Percentiles rank a stretch among this genome's conserved stretches.
Conservation (phyloP, 2,888 invertebrate species). For the Pasiphila rectangulata region DNA sequence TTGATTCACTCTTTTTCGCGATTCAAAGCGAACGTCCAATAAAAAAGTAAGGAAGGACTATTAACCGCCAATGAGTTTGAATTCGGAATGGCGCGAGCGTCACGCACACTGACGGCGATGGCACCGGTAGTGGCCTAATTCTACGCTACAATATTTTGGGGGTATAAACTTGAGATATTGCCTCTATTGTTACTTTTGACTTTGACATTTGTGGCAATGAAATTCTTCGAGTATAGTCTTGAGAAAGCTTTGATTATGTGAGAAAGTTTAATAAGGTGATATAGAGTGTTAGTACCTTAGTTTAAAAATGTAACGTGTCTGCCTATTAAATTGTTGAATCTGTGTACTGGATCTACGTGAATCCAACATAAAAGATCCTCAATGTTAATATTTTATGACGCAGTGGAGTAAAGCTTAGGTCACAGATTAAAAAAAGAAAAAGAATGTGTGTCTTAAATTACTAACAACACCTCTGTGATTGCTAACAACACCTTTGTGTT, state of each 20-base stretch:
- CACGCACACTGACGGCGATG: constrained; percentile 29
- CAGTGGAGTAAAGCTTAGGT: too few species aligned
- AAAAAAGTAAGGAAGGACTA: constrained; percentile 31
- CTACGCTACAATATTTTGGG: constrained; percentile 11
- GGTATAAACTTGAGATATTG: constrained; percentile 12
- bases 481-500: too few species aligned
- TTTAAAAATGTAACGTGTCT: too few species aligned
- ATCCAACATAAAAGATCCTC: too few species aligned
- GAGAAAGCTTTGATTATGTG: not conserved
- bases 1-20: constrained; percentile 13
- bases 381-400: too few species aligned
- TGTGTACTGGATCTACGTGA: too few species aligned
- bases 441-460: too few species aligned
- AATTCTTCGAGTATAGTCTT: not conserved
- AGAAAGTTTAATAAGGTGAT: too few species aligned
- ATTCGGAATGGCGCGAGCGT: constrained; percentile 25
- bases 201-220: constrained; percentile 2
- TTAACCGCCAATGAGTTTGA: constrained; percentile 32
- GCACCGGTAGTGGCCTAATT: constrained; percentile 20
- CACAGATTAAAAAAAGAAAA: too few species aligned
- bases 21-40: constrained; percentile 17
- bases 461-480: too few species aligned
- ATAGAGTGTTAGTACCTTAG: too few species aligned
- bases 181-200: constrained; percentile 1
- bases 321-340: too few species aligned